Evolutionary conservation across 2,888 invertebrate genomes (phyloP).

Genomic region (Agrenia bidenticulata): DNA sequence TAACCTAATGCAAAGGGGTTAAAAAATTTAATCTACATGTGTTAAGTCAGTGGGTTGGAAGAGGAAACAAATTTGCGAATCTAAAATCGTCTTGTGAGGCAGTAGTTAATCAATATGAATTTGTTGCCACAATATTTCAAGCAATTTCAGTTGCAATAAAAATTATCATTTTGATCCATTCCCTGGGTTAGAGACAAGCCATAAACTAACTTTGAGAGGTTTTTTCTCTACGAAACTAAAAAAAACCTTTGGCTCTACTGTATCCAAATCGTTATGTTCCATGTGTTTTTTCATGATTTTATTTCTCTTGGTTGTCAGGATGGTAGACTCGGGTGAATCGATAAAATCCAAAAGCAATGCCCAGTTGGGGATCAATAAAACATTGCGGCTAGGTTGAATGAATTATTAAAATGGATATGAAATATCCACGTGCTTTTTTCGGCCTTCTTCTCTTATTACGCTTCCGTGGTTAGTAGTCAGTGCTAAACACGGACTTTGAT

Average conservation of each 20-base stretch:
- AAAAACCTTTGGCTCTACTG: too few species aligned
- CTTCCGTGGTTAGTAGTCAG: neutral
- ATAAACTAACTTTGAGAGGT: neutral
- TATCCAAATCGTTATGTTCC: too few species aligned
- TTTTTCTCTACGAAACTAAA: conserved; percentile 1
- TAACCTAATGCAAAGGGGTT: neutral
- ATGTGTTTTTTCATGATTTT: too few species aligned
- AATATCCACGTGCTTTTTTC: conserved; percentile 7
- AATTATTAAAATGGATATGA: neutral
- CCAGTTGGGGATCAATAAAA: neutral
- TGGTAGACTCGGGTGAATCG: too few species aligned
- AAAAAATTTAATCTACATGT: neutral
- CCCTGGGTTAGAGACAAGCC: neutral
- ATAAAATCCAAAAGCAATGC: too few species aligned
- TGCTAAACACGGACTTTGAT: too few species aligned
- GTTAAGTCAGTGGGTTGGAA: too few species aligned
- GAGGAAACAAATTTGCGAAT: neutral
- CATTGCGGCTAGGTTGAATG: neutral
- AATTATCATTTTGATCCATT: conserved; percentile 3
- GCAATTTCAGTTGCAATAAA: conserved; percentile 4
- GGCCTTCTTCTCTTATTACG: conserved; percentile 2
- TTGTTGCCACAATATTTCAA: conserved; percentile 8
- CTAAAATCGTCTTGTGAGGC: conserved; percentile 1
- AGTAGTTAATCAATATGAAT: neutral
- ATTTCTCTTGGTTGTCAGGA: too few species aligned